Base-by-base conservation (phyloP, 2,113 vertebrate species). In the Cyrtonyx montezumae region DNA sequence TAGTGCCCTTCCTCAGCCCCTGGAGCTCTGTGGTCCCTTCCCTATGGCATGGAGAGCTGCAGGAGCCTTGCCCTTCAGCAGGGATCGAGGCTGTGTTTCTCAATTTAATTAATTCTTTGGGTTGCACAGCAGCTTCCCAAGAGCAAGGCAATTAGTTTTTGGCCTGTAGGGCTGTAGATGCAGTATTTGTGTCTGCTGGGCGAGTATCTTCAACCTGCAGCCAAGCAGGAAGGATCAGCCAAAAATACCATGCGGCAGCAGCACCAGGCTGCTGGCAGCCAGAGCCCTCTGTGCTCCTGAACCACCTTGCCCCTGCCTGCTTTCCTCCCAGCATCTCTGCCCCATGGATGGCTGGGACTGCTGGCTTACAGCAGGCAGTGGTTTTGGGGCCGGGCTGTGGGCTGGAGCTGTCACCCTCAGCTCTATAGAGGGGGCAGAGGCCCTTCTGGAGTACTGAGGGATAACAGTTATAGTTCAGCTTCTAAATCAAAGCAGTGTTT, bases 61-160 rank as follows among this genome's bases (percentile, higher is more conserved):
- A 22, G 21, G 32, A 37, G 65, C 89, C 82, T 81, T 94, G 79
- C 79, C 90, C 87, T 94, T 81, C 76, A 88, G 82, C 93, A 11
- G 90, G 65, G 87, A 93, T 75, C 87, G 4, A 34, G 84, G 73
- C 84, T 93, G 62, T 86, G 51, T 92, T 94, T 91, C 96, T 91
- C 76, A 90, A 83, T 63, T 84, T 83, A 94, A 95, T 96, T 94
- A 94, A 71, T 42, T 68, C 37, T 49, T 26, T 45, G 82, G 7
- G n/a, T 70, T 91, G 79, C 53, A 28, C 8, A 53, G 90, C 76
- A 61, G 90, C 90, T 88, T 90, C 79, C 66, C 66, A 49, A 95
- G 80, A 93, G 43, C 32, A 28, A 26, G 62, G 59, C 63, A 61
- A 94, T 95, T 94, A 53, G 87, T 89, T 70, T 74, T 20, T 20